Conservation (phyloP, 2,113 vertebrate species). For the Sebastes fasciatus region DNA sequence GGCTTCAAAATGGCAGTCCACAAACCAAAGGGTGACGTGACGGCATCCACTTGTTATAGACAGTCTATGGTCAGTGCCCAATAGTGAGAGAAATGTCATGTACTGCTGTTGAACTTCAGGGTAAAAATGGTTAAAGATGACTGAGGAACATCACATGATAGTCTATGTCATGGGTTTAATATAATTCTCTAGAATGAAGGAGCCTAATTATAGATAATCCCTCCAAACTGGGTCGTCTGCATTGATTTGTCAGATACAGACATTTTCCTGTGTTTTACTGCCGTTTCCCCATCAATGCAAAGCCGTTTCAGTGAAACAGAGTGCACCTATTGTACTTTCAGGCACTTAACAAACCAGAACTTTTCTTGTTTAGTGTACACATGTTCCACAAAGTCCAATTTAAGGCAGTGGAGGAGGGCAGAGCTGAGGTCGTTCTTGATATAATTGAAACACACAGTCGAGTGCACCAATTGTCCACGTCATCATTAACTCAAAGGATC, state of each 20-base stretch:
- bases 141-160: not conserved
- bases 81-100: not conserved
- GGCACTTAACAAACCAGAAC: not conserved
- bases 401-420: conserved; percentile 3
- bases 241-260: conserved; percentile 40
- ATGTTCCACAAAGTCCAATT: conserved; percentile 28
- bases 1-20: too few relatives aligned
- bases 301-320: conserved; percentile 14
- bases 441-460: conserved; percentile 52
- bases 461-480: conserved; percentile 52
- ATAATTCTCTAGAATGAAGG: not conserved
- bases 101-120: not conserved
- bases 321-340: not conserved
- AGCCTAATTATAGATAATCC: conserved; percentile 46
- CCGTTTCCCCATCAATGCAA: conserved; percentile 11
- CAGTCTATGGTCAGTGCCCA: too few relatives aligned
- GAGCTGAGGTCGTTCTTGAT: conserved; percentile 18
- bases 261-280: not conserved
- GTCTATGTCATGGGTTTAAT: conserved; percentile 15
- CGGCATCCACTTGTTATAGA: too few relatives aligned
- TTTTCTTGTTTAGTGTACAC: conserved; percentile 5
- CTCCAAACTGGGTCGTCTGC: not conserved
- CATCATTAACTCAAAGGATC: conserved; percentile 29
- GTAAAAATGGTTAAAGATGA: conserved; percentile 8
- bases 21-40: too few relatives aligned